Evolutionary conservation across 2,113 vertebrate species (phyloP), one percentile per base, ranked within the genome.

Genomic region (Synchiropus splendidus): DNA sequence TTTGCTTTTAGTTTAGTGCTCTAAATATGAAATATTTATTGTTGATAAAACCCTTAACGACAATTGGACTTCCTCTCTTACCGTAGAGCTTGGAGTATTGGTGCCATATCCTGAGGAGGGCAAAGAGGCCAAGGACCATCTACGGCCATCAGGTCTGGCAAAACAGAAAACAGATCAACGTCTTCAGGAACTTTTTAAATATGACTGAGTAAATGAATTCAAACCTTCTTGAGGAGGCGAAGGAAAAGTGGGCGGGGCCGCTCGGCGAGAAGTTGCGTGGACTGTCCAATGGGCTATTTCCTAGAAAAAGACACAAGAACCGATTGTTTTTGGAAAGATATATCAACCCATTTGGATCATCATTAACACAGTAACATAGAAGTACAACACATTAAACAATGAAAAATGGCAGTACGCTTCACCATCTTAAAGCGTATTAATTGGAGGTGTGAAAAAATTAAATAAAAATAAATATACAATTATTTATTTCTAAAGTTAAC

Each of bases 81-180:
- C 92, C 1, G 92, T 92, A 57, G 92, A 95, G 54, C 92, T 95
- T 62, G 92, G 92, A 1, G 92, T 95, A 62, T 92, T 95, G 79
- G 92, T 94, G 58, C 91, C 90, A 92, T 95, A 95, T 67, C 92
- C 91, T 2, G 91, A 94, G 1, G 92, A 95, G 14, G 90, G 92
- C 42, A 95, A 79, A 0, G 92, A 95, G 36, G 92, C 92, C 73
- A 95, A 71, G 21, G 92, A 95, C 92, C 92, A 95, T 35, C 92
- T 84, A 10, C 92, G 89, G 42, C 92, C 92, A 14, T 95, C 92
- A 27, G 92, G 89, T 78, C 92, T 93, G 74, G 38, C 27, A 11
- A 40, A 30, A 44, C 64, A 66, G 56, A 56, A 63, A 58, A 47
- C 21, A 15, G 12, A 44, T 11, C n/a, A 45, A 31, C 41, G 61